Evolutionary conservation across 2,113 vertebrate genomes (phyloP), one percentile per base, ranked within the genome.

Genomic region (Falco punctatus): DNA sequence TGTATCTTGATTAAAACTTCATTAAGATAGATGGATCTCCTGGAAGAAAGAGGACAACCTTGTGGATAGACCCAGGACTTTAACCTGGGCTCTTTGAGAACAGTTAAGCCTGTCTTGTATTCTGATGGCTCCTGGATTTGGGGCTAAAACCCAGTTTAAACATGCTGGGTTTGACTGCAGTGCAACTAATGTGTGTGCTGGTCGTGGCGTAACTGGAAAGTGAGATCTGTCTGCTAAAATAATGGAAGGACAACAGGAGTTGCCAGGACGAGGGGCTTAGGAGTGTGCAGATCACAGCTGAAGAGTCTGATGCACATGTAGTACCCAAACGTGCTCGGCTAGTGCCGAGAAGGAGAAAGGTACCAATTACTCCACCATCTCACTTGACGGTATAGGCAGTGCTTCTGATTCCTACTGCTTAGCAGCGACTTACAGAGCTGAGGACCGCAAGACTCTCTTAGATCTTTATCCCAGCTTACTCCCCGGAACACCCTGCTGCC

Each of bases 261-360:
- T 62, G 26, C 33, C 2, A 0, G 40, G 54, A 58, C 30, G 11
- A 22, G 51, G 18, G 48, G 38, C 52, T 85, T 38, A 30, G 44
- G 55, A 48, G 28, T 6, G 33, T 27, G 11, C 54, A 9, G 17
- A 4, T 72, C 18, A 32, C 22, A 21, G 66, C 66, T 12, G 54
- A 52, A 42, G 24, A 38, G 24, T n/a, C 11, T 32, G 70, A 33
- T 11, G 1, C 0, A 15, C n/a, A 17, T 3, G 30, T 6, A 22
- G 24, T 42, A 11, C 64, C 33, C 1, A 1, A 3, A 23, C 14
- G 40, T 52, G 33, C 58, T 72, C 0, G 0, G 23, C 57, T 21
- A 12, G 42, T 19, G 1, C 52, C 27, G 23, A 6, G 62, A 57
- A 40, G 69, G 49, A 38, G 51, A 49, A n/a, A 28, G 38, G 15